These are phyloP conservation scores for Chalcis sispes DNA, from an alignment of 2,888 invertebrate genomes.

Conservation along the genomic window DNA sequence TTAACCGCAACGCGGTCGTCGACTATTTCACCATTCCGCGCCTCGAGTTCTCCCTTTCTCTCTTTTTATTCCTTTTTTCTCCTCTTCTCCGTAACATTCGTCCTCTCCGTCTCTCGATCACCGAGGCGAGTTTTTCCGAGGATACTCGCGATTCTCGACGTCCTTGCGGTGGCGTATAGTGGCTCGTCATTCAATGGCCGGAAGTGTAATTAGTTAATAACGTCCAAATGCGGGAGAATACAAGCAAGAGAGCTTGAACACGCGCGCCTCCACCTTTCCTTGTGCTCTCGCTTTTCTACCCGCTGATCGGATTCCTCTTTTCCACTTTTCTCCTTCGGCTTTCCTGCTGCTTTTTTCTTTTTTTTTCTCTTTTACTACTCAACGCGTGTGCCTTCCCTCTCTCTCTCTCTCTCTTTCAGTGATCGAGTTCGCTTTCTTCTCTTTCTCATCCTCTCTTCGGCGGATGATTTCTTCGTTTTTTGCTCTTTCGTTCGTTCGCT, in stretches of 20 bases:
- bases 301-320: not conserved
- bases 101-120: slow-evolving; percentile 20
- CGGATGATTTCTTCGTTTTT: too few species aligned
- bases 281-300: slow-evolving; percentile 1
- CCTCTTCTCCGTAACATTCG: too few species aligned
- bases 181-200: slow-evolving; percentile 68
- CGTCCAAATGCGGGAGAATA: slow-evolving; percentile 56
- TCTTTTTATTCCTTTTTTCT: too few species aligned
- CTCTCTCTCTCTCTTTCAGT: not conserved
- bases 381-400: too few species aligned
- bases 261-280: slow-evolving; percentile 39
- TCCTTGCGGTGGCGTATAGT: too few species aligned
- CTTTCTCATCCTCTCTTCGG: slow-evolving; percentile 4
- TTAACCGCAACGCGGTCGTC: slow-evolving; percentile 57
- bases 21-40: slow-evolving; percentile 58
- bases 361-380: not conserved
- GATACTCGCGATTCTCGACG: not conserved
- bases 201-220: slow-evolving; percentile 71
- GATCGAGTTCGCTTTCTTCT: slow-evolving; percentile 8
- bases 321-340: slow-evolving; percentile 5
- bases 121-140: slow-evolving; percentile 10
- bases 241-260: not conserved
- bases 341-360: too few species aligned
- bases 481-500: not conserved
- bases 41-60: slow-evolving; percentile 15